A percentile compares a stretch with the other conserved stretches of the same genome.
Evolutionary conservation across 2,888 invertebrate species (phyloP).

Genomic region (Tineola bisselliella): DNA sequence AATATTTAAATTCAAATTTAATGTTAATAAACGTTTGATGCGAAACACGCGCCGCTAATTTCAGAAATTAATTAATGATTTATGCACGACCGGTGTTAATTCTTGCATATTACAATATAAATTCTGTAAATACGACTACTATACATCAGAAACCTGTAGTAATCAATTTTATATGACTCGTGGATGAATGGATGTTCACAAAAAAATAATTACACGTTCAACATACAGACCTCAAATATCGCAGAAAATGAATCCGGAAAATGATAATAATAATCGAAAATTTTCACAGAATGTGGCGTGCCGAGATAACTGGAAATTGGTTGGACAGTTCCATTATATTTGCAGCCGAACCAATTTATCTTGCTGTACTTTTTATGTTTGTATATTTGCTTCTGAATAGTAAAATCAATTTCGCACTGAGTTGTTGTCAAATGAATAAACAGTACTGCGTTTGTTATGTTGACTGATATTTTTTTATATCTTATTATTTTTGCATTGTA

Average conservation of each 20-base stretch:
- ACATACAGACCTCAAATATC: neutral
- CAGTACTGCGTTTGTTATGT: neutral
- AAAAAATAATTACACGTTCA: neutral
- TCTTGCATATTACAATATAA: no score
- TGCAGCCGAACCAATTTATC: conserved; percentile 38
- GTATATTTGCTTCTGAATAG: conserved; percentile 35
- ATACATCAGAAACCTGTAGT: no score
- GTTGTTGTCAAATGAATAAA: conserved; percentile 12
- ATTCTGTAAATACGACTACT: no score
- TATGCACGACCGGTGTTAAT: no score
- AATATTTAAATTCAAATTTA: no score
- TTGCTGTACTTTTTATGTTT: conserved; percentile 38
- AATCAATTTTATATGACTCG: no score
- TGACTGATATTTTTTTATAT: neutral
- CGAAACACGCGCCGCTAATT: no score
- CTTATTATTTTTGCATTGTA: neutral
- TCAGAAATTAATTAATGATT: no score
- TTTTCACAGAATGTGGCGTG: conserved; percentile 22
- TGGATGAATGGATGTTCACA: neutral
- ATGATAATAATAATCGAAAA: conserved; percentile 26
- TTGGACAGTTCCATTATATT: conserved; percentile 41
- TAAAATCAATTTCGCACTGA: conserved; percentile 31
- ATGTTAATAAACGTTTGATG: no score
- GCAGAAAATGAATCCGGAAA: conserved; percentile 20
- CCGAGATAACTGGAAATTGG: conserved; percentile 30